These are phyloP conservation scores for Augochlora pura DNA, from an alignment of 1,140 invertebrate species.

Conservation along the genomic window DNA sequence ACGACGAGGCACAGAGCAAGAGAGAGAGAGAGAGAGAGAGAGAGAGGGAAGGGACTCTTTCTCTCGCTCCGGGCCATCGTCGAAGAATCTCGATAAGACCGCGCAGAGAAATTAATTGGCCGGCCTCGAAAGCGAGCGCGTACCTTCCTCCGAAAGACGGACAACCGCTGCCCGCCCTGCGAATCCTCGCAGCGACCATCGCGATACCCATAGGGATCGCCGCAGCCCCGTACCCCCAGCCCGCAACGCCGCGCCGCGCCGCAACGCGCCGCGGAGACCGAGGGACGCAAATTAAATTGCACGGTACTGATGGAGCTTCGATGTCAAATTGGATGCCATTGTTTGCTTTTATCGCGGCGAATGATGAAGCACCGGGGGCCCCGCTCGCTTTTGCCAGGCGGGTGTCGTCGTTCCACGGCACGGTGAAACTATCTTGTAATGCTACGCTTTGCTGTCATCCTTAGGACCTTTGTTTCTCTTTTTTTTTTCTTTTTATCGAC, in stretches of 20 bases:
- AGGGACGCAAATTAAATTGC: constrained; percentile 18
- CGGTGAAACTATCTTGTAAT: not conserved
- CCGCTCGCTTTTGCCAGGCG: not conserved
- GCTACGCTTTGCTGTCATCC: not conserved
- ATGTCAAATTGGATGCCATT: constrained; percentile 14
- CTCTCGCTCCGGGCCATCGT: constrained; percentile 70
- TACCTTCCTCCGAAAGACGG: constrained; percentile 24
- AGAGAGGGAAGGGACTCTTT: not conserved
- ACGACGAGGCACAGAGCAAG: not conserved
- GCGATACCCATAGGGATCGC: too few species aligned
- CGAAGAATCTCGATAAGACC: constrained; percentile 73
- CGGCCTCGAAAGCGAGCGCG: constrained; percentile 58
- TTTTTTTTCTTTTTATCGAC: not conserved
- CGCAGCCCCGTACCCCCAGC: too few species aligned
- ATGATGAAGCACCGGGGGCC: not conserved
- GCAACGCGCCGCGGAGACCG: not conserved
- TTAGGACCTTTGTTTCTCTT: not conserved
- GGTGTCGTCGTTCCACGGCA: not conserved
- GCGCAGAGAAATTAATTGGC: constrained; percentile 74
- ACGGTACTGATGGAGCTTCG: not conserved
- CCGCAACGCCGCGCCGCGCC: not conserved
- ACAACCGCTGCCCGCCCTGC: constrained; percentile 23
- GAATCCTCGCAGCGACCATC: constrained; percentile 18
- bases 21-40: constrained; percentile 25
- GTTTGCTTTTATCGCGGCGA: constrained; percentile 13